A percentile compares a stretch with the other conserved stretches of the same genome.
phyloP scores from a whole-genome alignment of 2,888 invertebrate species.

The Rosalia funebris region DNA sequence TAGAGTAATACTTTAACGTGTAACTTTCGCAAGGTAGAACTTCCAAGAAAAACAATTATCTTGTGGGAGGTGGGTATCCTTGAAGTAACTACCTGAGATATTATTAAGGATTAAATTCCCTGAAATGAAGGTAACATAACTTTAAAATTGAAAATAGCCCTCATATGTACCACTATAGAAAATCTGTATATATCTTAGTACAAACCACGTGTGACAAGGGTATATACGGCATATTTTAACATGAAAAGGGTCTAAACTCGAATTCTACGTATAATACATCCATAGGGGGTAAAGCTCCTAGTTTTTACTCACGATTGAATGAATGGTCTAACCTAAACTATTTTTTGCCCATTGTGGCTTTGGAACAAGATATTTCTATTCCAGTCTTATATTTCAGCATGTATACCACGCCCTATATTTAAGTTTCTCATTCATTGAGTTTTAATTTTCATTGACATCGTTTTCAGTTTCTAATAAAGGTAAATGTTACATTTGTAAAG shows the following conservation, averaged over 20 bases:
- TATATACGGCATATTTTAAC: slow-evolving; percentile 41
- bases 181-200: slow-evolving; percentile 34
- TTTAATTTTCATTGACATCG: slow-evolving; percentile 49
- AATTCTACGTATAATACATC: slow-evolving; percentile 58
- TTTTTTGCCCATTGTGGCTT: slow-evolving; percentile 59
- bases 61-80: slow-evolving; percentile 42
- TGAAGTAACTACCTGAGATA: slow-evolving; percentile 37
- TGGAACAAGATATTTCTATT: slow-evolving; percentile 63
- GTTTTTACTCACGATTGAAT: slow-evolving; percentile 62
- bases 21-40: slow-evolving; percentile 32
- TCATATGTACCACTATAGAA: slow-evolving; percentile 35
- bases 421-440: slow-evolving; percentile 60
- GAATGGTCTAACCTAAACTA: slow-evolving; percentile 62
- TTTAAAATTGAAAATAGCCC: slow-evolving; percentile 37
- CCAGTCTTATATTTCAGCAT: slow-evolving; percentile 63
- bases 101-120: slow-evolving; percentile 37
- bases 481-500: too few relatives aligned
- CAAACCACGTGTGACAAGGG: slow-evolving; percentile 44
- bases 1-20: background rate
- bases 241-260: slow-evolving; percentile 36
- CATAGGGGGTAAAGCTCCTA: slow-evolving; percentile 62
- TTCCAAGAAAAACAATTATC: slow-evolving; percentile 53
- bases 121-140: slow-evolving; percentile 40
- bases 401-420: slow-evolving; percentile 60
- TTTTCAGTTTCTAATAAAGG: too few relatives aligned